A percentile compares a stretch with the other conserved stretches of the same genome.
Evolutionary conservation across 2,113 vertebrate species (phyloP).

Genomic region (Hystrix brachyura): DNA sequence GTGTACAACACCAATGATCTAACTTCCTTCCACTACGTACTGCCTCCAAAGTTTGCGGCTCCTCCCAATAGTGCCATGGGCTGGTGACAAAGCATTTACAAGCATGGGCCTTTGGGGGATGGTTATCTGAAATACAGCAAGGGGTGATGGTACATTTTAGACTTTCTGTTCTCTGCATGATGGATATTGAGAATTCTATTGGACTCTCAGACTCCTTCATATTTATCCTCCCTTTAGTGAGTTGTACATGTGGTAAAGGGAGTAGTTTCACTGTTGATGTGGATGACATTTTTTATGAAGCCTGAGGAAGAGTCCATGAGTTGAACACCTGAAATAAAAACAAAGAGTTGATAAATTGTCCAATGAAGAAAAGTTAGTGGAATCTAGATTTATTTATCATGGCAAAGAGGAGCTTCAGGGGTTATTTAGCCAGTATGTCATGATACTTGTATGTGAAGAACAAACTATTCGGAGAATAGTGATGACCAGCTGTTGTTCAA

Average conservation of each 20-base stretch:
- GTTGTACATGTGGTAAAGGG: background rate
- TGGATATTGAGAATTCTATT: background rate
- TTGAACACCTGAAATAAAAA: slow-evolving; percentile 40
- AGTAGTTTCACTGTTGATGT: background rate
- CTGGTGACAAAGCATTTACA: background rate
- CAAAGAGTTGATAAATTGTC: background rate
- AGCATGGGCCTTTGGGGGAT: background rate
- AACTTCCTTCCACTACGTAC: background rate
- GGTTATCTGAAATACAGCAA: background rate
- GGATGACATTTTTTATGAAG: background rate
- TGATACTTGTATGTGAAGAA: background rate
- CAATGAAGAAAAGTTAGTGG: slow-evolving; percentile 33
- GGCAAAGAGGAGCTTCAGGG: background rate
- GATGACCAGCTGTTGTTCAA: slow-evolving; percentile 12
- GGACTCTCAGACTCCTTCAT: background rate
- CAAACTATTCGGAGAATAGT: background rate
- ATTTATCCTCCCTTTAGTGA: background rate
- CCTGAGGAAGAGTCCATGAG: background rate
- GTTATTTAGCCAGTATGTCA: background rate
- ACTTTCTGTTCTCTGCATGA: background rate
- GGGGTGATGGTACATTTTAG: background rate
- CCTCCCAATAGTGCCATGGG: background rate
- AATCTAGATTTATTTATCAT: slow-evolving; percentile 8
- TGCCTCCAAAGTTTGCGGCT: background rate
- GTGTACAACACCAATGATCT: background rate